Evolutionary conservation across 2,888 invertebrate species (phyloP), one percentile per base, ranked within the genome.

Genomic region (Synergus laeviventris): DNA sequence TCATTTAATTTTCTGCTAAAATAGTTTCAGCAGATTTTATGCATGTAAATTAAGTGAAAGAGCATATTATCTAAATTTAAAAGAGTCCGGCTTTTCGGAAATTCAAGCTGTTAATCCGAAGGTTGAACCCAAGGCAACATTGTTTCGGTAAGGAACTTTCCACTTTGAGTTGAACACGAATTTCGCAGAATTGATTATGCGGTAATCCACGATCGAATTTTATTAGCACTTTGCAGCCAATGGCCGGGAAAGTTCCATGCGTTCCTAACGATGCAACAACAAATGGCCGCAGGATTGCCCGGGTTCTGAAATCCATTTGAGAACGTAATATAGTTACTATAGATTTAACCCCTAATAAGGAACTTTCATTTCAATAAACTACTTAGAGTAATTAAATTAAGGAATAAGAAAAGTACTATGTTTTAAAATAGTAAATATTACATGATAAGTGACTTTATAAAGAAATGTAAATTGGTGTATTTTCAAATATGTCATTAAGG

Each of bases 121-220:
- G 49, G 7, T 49, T 49, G n/a, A 54, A 70, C 49, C 49, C 12
- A 49, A 70, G 36, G 70, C 36, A 31, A 54, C 49, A 36, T 54
- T 70, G 70, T 70, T 70, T 70, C 36, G 12, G 36, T n/a, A 54
- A n/a, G n/a, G 49, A 70, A 70, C 70, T 70, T 70, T 54, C 70
- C 70, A 70, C 70, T 70, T 70, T 70, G 49, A 54, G 70, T 31
- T 54, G 49, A 70, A 36, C 36, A 18, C 70, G 49, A 70, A 70
- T 49, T 70, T 70, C 49, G n/a, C 36, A 54, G 49, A 70, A 70
- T 70, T 49, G 70, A 70, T 70, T 70, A 70, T 49, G 70, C 49
- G 49, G 70, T 70, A 70, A 66, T 70, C 36, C 70, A 54, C n/a
- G 31, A 70, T 70, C 70, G 70, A 70, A 70, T 70, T 70, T 70